Conservation (phyloP, 2,888 invertebrate genomes). For the Dasypogon diadema region DNA sequence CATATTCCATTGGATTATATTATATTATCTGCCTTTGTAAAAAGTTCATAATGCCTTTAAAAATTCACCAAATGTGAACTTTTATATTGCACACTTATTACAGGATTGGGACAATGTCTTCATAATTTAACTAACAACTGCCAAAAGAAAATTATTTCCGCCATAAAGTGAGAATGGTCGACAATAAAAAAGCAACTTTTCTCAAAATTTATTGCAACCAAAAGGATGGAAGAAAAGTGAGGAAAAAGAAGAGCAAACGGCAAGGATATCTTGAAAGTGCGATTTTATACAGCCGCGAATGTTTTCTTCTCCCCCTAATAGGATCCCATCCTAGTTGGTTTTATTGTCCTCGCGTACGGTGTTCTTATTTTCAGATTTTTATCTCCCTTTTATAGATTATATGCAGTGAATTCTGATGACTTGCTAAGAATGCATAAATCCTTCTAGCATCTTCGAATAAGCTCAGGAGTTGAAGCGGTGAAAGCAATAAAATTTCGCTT, state of each 20-base stretch:
- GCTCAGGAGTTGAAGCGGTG: neutral
- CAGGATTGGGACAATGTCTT: neutral
- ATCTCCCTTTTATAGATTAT: constrained; percentile 43
- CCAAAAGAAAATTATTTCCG: neutral
- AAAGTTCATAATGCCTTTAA: too few relatives aligned
- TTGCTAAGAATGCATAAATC: constrained; percentile 13
- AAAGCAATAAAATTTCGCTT: constrained; percentile 21
- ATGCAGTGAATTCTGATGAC: constrained; percentile 42
- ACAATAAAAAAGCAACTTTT: constrained; percentile 16
- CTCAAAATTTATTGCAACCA: neutral
- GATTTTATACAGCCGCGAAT: neutral
- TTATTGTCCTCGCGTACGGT: neutral
- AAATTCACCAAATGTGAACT: too few relatives aligned
- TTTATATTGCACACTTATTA: neutral
- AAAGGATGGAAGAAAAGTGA: neutral
- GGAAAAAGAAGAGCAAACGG: neutral
- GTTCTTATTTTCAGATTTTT: constrained; percentile 13
- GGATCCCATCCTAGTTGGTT: neutral
- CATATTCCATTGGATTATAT: too few relatives aligned
- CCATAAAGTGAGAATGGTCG: neutral
- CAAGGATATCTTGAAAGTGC: neutral
- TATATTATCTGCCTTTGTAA: too few relatives aligned
- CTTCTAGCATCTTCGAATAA: neutral
- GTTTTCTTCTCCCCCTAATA: neutral
- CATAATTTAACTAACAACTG: constrained; percentile 1